Evolutionary conservation across 1,140 invertebrate species (phyloP), one percentile per base, ranked within the genome.

Genomic region (Lasioglossum baleicum): DNA sequence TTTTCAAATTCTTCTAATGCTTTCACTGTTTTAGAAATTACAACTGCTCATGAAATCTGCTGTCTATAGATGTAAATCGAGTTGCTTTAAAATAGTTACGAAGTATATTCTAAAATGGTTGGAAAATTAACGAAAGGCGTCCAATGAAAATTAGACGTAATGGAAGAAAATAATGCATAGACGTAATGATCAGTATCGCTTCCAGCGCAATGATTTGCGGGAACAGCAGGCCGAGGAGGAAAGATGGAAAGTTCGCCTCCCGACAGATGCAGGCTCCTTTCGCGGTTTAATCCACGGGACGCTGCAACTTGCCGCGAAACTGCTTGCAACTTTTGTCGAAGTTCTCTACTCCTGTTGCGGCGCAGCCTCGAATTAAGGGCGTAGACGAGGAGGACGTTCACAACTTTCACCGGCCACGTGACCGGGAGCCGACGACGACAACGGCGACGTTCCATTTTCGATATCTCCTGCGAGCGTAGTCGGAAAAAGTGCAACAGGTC

Each of bases 391-490:
- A 13, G 76, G 64, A 78, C 75, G 35, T 5, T 26, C 11, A 72
- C 53, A 87, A 87, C 83, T 88, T 88, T 88, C 83, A 84, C 83
- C 53, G 17, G 48, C 56, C 64, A 31, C 44, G 79, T 26, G 51
- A 44, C 51, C 35, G 35, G 35, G 35, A 26, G 11, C 48, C 31
- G 61, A 26, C 53, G 20, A 56, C 44, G 48, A 51, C 13, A 6
- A n/a, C 44, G 63, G 15, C 48, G 3, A 66, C 53, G 40, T 51
- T 42, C 31, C 35, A 7, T 67, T 22, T 61, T 75, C 73, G 58
- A 76, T 70, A 69, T 81, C 66, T 78, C 60, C n/a, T n/a, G 8
- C 13, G 35, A 35, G 44, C 8, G 2, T n/a, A 26, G 67, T 75
- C 74, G 74, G 53, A 75, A 75, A 68, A 68, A 76, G 65, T 68